phyloP scores from a whole-genome alignment of 2,888 invertebrate species.

The Acleris laterana region DNA sequence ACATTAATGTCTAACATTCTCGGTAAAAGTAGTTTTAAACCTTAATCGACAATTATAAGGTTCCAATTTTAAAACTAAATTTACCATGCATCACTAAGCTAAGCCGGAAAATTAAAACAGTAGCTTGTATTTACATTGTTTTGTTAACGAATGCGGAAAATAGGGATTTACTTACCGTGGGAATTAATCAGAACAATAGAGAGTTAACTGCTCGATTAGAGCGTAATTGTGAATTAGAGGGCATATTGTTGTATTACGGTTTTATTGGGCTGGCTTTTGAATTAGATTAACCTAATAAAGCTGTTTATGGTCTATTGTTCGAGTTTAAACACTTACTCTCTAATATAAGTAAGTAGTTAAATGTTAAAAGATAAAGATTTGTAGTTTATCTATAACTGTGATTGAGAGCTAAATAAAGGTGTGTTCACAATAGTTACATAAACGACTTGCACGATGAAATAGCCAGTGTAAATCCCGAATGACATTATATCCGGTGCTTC shows the following conservation, averaged over 20 bases:
- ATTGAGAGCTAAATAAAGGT: too few relatives aligned
- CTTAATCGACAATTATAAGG: too few relatives aligned
- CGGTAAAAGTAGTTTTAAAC: too few relatives aligned
- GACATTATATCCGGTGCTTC: too few relatives aligned
- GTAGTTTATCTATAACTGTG: too few relatives aligned
- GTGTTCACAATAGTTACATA: too few relatives aligned
- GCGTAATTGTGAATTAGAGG: slow-evolving; percentile 20
- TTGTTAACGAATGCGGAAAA: slow-evolving; percentile 9
- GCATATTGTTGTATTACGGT: slow-evolving; percentile 11
- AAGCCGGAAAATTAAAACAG: neutral
- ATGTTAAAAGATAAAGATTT: too few relatives aligned
- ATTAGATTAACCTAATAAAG: slow-evolving; percentile 6
- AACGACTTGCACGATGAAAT: too few relatives aligned
- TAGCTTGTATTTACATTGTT: slow-evolving; percentile 12
- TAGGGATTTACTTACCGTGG: slow-evolving; percentile 12
- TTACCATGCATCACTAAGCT: neutral
- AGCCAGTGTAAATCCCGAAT: too few relatives aligned
- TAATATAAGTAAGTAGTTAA: too few relatives aligned
- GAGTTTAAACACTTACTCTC: neutral
- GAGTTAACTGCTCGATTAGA: slow-evolving; percentile 26
- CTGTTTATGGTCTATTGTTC: slow-evolving; percentile 6
- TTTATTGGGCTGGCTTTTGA: neutral
- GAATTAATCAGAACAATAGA: slow-evolving; percentile 32
- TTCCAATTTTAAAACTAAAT: neutral
- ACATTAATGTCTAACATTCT: too few relatives aligned